A percentile compares a stretch with the other conserved stretches of the same genome.
phyloP scores from a whole-genome alignment of 2,113 vertebrate species.

The Nicator chloris region DNA sequence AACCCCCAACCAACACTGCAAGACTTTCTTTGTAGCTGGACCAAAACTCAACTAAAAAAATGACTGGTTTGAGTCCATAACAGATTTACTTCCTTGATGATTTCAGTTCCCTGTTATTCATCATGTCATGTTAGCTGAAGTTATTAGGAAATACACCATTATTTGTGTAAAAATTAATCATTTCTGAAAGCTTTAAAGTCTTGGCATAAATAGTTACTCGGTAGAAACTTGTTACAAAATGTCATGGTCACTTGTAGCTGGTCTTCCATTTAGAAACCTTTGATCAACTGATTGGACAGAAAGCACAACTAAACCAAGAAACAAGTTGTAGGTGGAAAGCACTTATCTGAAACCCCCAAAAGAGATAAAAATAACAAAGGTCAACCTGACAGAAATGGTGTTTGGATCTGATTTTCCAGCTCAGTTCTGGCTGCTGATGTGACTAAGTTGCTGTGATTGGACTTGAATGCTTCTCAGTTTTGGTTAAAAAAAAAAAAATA shows the following conservation, averaged over 20 bases:
- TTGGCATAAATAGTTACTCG: not conserved
- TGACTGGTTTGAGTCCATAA: not conserved
- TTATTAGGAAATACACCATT: constrained; percentile 4
- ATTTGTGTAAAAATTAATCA: constrained; percentile 25
- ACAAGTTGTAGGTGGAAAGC: not conserved
- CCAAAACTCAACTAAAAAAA: not conserved
- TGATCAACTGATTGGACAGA: not conserved
- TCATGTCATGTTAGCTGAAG: not conserved
- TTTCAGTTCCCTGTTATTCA: constrained; percentile 26
- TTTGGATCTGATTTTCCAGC: not conserved
- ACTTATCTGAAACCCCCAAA: not conserved
- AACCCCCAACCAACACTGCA: not conserved
- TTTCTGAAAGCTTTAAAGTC: constrained; percentile 6
- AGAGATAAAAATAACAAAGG: not conserved
- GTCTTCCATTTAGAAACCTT: not conserved
- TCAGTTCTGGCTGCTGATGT: not conserved
- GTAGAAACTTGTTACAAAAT: not conserved
- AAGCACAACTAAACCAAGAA: not conserved
- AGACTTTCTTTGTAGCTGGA: constrained; percentile 31
- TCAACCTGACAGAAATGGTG: not conserved
- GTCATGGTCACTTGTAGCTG: not conserved
- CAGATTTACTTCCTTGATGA: not conserved
- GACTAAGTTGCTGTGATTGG: not conserved
- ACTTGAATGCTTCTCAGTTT: not conserved
- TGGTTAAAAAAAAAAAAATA: not conserved